A percentile compares a stretch with the other conserved stretches of the same genome.
Conservation (phyloP, 2,797 vertebrate species). For the Sebastes glaucus region DNA sequence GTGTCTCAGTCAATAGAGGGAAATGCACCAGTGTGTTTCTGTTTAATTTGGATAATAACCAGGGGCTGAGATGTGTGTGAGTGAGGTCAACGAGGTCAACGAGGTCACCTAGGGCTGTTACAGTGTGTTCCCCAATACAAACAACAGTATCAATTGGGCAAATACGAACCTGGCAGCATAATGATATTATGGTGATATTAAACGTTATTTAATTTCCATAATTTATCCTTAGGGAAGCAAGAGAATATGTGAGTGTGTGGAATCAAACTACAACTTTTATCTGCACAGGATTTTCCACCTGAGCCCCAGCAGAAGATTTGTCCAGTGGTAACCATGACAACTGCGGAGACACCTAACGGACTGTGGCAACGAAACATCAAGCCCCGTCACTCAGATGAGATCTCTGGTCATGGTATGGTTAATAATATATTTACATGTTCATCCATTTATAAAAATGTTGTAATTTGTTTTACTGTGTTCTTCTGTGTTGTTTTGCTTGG, state of each 20-base stretch:
- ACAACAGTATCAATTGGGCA: not conserved
- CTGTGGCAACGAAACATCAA: constrained; percentile 50
- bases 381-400: constrained; percentile 23
- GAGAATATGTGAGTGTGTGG: not conserved
- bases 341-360: constrained; percentile 42
- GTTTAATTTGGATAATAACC: not conserved
- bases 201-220: not conserved
- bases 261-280: not conserved
- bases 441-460: not conserved
- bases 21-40: not conserved
- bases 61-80: not conserved
- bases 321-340: constrained; percentile 66
- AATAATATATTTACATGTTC: not conserved
- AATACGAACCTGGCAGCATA: not conserved
- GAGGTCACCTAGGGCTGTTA: not conserved
- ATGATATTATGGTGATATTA: not conserved
- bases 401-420: constrained; percentile 57
- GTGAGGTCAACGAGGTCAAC: not conserved
- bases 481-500: not conserved
- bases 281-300: constrained; percentile 15
- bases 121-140: not conserved
- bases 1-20: not conserved
- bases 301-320: not conserved
- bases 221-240: not conserved
- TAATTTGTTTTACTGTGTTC: not conserved